Base-by-base conservation (phyloP, 1,140 invertebrate species). In the Zaprionus gabonicus region DNA sequence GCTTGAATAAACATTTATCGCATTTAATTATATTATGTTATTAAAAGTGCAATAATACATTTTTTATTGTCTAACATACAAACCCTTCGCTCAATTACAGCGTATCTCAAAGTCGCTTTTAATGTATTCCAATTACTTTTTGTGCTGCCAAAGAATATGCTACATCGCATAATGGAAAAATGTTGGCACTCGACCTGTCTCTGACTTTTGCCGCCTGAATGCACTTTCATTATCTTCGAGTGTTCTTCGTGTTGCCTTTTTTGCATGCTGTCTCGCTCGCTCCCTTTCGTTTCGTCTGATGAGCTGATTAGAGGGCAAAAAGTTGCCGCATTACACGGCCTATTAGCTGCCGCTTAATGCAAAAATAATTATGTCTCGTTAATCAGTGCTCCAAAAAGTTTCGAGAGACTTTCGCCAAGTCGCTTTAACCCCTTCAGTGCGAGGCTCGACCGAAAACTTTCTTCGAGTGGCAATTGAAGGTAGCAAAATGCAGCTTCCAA, bases 191-290 rank as follows among this genome's bases (percentile, higher is more conserved):
- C 81, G 81, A 88, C 85, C 81, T 90, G 85, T 73, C 78, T 63
- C 86, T 62, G 71, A 74, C 76, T 80, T 73, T 72, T 82, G 56
- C 76, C 81, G 86, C 81, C 72, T 90, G 68, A 88, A 81, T 88
- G 85, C 85, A 85, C 76, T 88, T 88, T 88, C 85, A 88, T 88
- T 88, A 88, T 88, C 81, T 85, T 88, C 64, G 78, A 90, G 85
- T 87, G 84, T 78, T 79, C 44, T 58, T 53, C 78, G 62, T 49
- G 58, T 28, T 53, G 10, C 10, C 15, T 55, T 60, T n/a, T 41
- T 27, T 25, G 20, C 4, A 10, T 51, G 2, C 23, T 51, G n/a
- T 41, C 28, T 69, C 23, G 55, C 57, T 49, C 7, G n/a, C 6
- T 51, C 51, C 38, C 41, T 46, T 25, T 59, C 27, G 63, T 71